These are phyloP conservation scores for Prunella fulvescens DNA, from an alignment of 2,113 vertebrate species.

Conservation along the genomic window DNA sequence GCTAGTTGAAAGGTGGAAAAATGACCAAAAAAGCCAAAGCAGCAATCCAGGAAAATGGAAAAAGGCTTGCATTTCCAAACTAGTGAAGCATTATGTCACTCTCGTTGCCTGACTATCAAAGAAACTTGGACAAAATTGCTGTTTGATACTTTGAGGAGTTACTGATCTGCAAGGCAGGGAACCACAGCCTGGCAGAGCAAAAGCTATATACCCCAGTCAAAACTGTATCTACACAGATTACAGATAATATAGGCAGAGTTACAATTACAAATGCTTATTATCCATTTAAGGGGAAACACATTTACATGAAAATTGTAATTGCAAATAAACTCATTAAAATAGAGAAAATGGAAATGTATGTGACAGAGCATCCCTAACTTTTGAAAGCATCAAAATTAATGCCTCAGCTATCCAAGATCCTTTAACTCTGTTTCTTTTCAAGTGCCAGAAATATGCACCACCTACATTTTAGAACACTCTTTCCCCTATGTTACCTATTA, in stretches of 20 bases:
- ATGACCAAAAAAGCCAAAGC: background rate
- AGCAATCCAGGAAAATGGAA: background rate
- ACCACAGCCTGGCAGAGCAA: background rate
- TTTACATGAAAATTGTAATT: background rate
- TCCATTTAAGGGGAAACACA: background rate
- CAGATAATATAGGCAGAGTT: background rate
- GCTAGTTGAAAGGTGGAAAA: background rate
- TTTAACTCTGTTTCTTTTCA: background rate
- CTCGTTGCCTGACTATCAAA: background rate
- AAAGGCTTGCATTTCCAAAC: background rate
- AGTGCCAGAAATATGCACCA: background rate
- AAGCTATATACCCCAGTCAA: background rate
- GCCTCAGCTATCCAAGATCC: background rate
- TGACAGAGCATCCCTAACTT: background rate
- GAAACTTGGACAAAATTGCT: background rate
- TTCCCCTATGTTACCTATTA: background rate
- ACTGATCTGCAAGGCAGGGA: background rate
- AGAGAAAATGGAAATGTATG: background rate
- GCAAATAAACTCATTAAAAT: background rate
- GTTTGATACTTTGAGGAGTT: background rate
- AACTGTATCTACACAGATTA: background rate
- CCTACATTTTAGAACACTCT: background rate
- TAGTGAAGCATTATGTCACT: background rate
- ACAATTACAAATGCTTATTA: background rate
- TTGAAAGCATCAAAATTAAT: background rate